Evolutionary conservation across 1,140 invertebrate species (phyloP).

Genomic region (Psix sp.): DNA sequence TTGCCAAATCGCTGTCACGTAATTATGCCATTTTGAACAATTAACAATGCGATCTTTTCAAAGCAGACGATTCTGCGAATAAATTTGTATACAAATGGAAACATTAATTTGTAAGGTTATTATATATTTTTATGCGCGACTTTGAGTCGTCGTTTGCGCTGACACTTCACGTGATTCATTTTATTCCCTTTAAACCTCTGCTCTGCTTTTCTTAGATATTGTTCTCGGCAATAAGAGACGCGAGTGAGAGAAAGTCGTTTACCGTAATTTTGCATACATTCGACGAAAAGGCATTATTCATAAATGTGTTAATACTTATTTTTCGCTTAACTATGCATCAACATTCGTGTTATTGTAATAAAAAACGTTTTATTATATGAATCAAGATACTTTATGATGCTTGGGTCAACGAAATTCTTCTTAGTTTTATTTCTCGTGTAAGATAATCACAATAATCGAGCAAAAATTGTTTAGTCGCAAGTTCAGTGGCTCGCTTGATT

Average conservation of each 20-base stretch:
- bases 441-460: no score
- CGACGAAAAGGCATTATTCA: conserved; percentile 35
- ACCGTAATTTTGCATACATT: conserved; percentile 29
- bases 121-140: conserved; percentile 41
- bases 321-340: not conserved
- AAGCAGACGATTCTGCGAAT: conserved; percentile 34
- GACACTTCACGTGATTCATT: conserved; percentile 56
- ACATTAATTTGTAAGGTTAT: conserved; percentile 52
- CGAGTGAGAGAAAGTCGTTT: conserved; percentile 40
- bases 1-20: no score
- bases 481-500: no score
- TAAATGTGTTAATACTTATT: conserved; percentile 20
- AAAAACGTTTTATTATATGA: not conserved
- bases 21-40: no score
- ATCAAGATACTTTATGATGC: no score
- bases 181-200: conserved; percentile 45
- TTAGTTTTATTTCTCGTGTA: no score
- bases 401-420: no score
- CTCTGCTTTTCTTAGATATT: conserved; percentile 54
- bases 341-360: not conserved
- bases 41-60: not conserved
- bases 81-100: conserved; percentile 45
- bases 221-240: conserved; percentile 44
- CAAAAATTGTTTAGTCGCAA: no score
- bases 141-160: conserved; percentile 42